phyloP scores from a whole-genome alignment of 1,140 invertebrate genomes.

The Steinernema khuongi region DNA sequence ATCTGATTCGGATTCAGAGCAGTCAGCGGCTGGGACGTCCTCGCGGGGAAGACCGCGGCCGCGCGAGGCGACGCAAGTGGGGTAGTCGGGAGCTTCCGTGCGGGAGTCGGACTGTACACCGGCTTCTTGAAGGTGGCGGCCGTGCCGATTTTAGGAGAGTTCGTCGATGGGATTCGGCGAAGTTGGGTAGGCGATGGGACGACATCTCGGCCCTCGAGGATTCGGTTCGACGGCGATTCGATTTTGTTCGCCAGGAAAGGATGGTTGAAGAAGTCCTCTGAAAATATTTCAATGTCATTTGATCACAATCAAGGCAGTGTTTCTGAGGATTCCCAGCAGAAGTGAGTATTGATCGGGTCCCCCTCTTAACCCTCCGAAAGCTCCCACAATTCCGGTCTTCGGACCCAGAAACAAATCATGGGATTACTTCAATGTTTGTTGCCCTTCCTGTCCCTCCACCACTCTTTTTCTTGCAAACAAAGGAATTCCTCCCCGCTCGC shows the following conservation, averaged over 20 bases:
- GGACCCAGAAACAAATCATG: neutral
- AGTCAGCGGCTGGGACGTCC: constrained; percentile 5
- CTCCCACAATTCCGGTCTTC: too few relatives aligned
- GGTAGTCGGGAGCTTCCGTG: neutral
- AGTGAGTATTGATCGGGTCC: too few relatives aligned
- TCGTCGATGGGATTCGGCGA: constrained; percentile 18
- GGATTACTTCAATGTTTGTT: too few relatives aligned
- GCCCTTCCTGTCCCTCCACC: too few relatives aligned
- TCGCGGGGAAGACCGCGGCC: constrained; percentile 20
- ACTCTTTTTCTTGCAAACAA: too few relatives aligned
- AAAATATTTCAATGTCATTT: constrained; percentile 33
- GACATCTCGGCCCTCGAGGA: constrained; percentile 35
- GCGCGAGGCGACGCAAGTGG: neutral
- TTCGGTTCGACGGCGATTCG: constrained; percentile 41
- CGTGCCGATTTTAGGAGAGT: constrained; percentile 12
- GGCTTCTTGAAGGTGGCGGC: neutral
- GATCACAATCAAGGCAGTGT: too few relatives aligned
- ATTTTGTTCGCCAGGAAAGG: constrained; percentile 43
- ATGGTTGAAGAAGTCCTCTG: constrained; percentile 57
- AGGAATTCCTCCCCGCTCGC: neutral
- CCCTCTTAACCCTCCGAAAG: too few relatives aligned
- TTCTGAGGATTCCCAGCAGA: too few relatives aligned
- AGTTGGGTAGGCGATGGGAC: constrained; percentile 23
- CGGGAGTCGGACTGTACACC: constrained; percentile 10
- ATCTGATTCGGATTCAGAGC: constrained; percentile 29